Conservation (phyloP, 2,113 vertebrate species). For the Nanorana parkeri region DNA sequence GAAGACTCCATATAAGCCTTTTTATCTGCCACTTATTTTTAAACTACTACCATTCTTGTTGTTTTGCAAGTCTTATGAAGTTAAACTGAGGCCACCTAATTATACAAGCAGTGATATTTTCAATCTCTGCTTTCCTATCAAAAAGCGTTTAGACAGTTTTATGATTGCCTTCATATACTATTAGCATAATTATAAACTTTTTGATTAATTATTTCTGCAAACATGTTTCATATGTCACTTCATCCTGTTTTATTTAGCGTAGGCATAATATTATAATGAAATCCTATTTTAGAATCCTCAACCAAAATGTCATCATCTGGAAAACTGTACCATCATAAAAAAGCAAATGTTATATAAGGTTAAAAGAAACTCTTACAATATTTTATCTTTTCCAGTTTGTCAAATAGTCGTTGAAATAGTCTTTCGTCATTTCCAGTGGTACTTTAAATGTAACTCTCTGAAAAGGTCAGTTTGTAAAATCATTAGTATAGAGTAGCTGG, state of each 20-base stretch:
- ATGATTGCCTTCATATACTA: conserved; percentile 15
- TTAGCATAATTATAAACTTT: background rate
- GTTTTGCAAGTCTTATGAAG: no score
- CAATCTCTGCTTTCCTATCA: background rate
- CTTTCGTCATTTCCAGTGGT: background rate
- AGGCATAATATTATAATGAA: conserved; percentile 19
- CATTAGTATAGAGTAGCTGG: background rate
- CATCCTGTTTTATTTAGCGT: background rate
- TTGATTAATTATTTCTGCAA: conserved; percentile 40
- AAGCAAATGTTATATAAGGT: background rate
- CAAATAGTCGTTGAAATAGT: conserved; percentile 26
- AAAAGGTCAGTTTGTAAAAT: background rate
- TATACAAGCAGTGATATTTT: background rate
- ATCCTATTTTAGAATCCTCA: conserved; percentile 13
- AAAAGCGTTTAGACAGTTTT: conserved; percentile 26
- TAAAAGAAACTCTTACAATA: background rate
- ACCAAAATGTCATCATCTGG: conserved; percentile 47
- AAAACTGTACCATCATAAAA: conserved; percentile 1
- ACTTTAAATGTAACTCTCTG: background rate
- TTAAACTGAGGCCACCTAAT: background rate
- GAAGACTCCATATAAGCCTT: no score
- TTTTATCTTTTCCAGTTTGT: conserved; percentile 21
- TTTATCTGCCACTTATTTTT: no score
- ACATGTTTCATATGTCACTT: background rate
- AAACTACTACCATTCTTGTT: no score